Base-by-base conservation (phyloP, 2,113 vertebrate species). In the Chiloscyllium plagiosum region DNA sequence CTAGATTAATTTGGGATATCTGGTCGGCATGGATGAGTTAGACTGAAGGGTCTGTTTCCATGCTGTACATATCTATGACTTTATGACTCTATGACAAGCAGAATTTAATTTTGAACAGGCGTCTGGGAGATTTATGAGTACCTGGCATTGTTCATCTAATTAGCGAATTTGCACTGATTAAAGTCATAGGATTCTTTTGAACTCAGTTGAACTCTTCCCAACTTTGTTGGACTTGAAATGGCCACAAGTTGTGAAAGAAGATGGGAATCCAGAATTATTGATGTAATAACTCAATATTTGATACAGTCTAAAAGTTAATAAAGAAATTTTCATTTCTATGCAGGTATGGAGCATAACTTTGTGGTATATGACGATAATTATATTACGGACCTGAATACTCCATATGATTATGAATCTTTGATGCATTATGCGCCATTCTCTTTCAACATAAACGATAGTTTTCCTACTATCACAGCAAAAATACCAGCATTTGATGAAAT, bases 341-440 rank as follows among this genome's bases (percentile, higher is more conserved):
- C 96, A 99, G 99, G 96, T 76, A 96, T 83, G 24, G 87, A 97
- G 47, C 97, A 99, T 96, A 99, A 99, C 96, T 99, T 99, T 96
- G 96, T 97, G 3, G 98, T 97, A 96, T 99, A 99, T 0, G 76
- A 97, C 0, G 99, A 99, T 12, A 96, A 52, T 76, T 97, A 33
- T 95, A 98, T 99, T 97, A 98, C 98, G 1, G 98, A 99, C 96
- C 98, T 99, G 96, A 99, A 99, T 97, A 99, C 98, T 0, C 97
- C 98, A 0, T 99, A 99, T 12, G 98, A 99, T 97, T 99, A 99
- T 0, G 98, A 99, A 96, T 99, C 99, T 2, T 0, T 99, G 96
- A 98, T 99, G 99, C 98, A 99, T 96, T 99, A 99, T 22, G 93
- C 85, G 0, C 98, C 98, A 0, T 96, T 98, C 94, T 98, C 99